These are phyloP conservation scores for Tupaia chinensis DNA, from an alignment of 2,113 vertebrate genomes.

Conservation along the genomic window DNA sequence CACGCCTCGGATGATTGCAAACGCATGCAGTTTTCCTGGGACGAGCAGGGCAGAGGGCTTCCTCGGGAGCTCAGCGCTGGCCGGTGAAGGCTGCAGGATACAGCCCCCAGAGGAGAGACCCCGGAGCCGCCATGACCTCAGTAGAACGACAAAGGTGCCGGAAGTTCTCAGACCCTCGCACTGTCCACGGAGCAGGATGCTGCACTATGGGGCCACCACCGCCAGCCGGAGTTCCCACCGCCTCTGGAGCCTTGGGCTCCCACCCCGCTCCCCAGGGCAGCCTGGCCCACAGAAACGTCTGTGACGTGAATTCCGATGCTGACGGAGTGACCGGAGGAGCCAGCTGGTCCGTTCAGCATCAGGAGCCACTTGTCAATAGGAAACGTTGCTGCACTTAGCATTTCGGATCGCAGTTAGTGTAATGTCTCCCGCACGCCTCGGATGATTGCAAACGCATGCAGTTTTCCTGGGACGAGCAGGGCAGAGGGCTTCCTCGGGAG, in stretches of 20 bases:
- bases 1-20: background rate
- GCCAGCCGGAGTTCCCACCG: background rate
- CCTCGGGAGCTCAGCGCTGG: accelerated
- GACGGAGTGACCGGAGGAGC: background rate
- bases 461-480: background rate
- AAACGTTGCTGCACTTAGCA: conserved; percentile 66
- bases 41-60: background rate
- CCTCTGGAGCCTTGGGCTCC: background rate
- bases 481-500: accelerated
- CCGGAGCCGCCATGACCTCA: accelerated
- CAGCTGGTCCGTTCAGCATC: background rate
- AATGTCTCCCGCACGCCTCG: conserved; percentile 16
- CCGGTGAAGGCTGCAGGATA: accelerated
- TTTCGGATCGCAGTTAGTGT: conserved; percentile 64
- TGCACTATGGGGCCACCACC: accelerated
- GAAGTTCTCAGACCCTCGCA: accelerated
- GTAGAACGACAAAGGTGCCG: accelerated
- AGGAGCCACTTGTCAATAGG: conserved; percentile 57
- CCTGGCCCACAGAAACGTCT: no score
- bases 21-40: background rate
- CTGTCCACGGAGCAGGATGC: background rate
- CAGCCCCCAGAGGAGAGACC: accelerated
- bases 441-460: background rate
- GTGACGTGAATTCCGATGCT: background rate
- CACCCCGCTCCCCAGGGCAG: background rate